A percentile compares a stretch with the other conserved stretches of the same genome.
These are phyloP conservation scores for Petrocephalus schoutedeni DNA, from an alignment of 2,797 vertebrate species.

Conservation along the genomic window DNA sequence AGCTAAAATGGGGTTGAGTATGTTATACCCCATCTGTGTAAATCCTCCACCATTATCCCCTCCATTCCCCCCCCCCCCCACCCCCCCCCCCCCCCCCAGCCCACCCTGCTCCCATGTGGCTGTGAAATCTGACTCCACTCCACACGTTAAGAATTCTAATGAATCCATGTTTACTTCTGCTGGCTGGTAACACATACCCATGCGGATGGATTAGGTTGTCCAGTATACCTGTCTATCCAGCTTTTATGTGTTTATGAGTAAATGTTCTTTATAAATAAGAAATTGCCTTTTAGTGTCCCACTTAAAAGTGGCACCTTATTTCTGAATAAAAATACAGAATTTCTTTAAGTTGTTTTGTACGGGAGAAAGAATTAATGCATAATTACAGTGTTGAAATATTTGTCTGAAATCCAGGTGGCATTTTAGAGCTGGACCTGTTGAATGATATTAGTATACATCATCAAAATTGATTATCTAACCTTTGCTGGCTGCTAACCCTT, in stretches of 20 bases:
- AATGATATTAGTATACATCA: background rate
- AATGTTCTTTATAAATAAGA: background rate
- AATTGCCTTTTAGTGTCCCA: background rate
- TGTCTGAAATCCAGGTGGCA: background rate
- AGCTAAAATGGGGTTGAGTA: background rate
- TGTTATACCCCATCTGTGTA: background rate
- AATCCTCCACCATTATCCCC: background rate
- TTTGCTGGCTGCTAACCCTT: background rate
- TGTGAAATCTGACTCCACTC: background rate
- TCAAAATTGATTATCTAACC: background rate
- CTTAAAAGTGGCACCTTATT: background rate
- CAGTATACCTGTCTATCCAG: background rate
- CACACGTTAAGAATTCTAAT: background rate
- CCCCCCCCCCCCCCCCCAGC: background rate
- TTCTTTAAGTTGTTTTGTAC: background rate
- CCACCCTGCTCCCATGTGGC: background rate
- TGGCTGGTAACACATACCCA: background rate
- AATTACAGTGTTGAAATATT: background rate
- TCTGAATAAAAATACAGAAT: background rate
- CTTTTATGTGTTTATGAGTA: background rate
- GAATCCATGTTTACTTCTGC: background rate
- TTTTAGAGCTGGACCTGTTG: background rate
- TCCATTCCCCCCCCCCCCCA: too few relatives aligned
- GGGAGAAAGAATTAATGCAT: background rate
- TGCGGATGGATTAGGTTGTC: background rate